Percentiles rank a stretch among this genome's conserved stretches.
Conservation (phyloP, 2,888 invertebrate species). For the Agrochola macilenta region DNA sequence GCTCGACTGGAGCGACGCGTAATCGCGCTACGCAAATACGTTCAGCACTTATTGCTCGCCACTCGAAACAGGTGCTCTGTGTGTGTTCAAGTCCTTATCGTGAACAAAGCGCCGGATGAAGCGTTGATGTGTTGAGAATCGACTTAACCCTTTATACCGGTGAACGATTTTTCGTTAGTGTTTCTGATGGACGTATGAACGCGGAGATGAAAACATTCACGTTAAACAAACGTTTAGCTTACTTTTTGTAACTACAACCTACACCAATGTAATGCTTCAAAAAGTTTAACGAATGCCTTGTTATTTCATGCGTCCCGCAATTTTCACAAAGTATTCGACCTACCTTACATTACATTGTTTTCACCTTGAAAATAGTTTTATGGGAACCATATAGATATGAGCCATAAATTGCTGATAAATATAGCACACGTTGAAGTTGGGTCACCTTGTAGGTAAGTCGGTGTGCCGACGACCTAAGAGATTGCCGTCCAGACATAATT, state of each 20-base stretch:
- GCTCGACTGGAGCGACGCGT: conserved; percentile 77
- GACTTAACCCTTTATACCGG: conserved; percentile 71
- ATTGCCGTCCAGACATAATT: conserved; percentile 58
- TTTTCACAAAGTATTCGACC: conserved; percentile 17
- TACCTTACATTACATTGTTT: conserved; percentile 23
- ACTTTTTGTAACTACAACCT: conserved; percentile 5
- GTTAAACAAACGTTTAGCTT: neutral
- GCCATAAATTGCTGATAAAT: conserved; percentile 53
- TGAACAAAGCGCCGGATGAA: conserved; percentile 83
- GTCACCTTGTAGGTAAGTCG: conserved; percentile 60
- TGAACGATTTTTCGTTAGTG: conserved; percentile 54
- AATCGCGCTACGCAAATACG: conserved; percentile 88
- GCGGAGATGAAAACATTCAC: conserved; percentile 10
- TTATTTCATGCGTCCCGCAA: neutral
- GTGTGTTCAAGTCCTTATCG: conserved; percentile 82
- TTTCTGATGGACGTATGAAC: conserved; percentile 33
- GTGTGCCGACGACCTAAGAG: conserved; percentile 35
- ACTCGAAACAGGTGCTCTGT: conserved; percentile 84
- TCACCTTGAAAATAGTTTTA: conserved; percentile 47
- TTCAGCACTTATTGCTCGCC: conserved; percentile 86
- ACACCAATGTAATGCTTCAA: neutral
- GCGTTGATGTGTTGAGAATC: conserved; percentile 72
- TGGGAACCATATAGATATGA: conserved; percentile 41
- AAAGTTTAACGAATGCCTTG: neutral
- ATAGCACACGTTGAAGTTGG: conserved; percentile 39